These are phyloP conservation scores for Pogoniulus pusillus DNA, from an alignment of 2,797 vertebrate genomes.

Conservation along the genomic window DNA sequence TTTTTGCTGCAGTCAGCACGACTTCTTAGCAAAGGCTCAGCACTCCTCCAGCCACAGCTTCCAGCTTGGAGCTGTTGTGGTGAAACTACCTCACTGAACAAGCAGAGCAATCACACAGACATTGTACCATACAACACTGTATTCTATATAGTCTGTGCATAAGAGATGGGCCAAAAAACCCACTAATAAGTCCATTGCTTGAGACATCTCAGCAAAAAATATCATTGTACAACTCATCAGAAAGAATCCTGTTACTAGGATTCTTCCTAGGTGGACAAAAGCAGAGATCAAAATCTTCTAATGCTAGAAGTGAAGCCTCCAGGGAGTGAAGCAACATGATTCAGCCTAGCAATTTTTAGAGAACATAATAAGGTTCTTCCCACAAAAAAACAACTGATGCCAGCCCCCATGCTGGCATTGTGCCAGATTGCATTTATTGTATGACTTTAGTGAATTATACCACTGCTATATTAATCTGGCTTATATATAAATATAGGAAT, in stretches of 20 bases:
- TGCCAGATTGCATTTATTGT: neutral
- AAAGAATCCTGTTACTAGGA: neutral
- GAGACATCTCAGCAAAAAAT: neutral
- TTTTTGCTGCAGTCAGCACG: neutral
- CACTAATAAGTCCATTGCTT: neutral
- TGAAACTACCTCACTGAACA: neutral
- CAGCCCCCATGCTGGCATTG: fast-evolving
- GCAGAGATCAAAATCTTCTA: neutral
- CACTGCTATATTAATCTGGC: neutral
- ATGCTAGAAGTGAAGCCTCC: neutral
- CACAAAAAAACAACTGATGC: neutral
- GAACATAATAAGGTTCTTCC: neutral
- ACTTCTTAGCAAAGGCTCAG: neutral
- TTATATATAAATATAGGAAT: neutral
- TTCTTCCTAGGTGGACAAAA: neutral
- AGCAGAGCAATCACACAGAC: neutral
- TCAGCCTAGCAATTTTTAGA: slow-evolving; percentile 13
- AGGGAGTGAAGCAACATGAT: neutral
- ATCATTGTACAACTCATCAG: neutral
- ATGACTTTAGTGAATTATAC: neutral
- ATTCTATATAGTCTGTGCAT: neutral
- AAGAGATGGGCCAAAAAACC: neutral
- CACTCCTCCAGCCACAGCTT: neutral
- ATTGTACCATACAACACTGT: neutral
- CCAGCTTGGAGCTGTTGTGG: neutral